These are phyloP conservation scores for Betta splendens DNA, from an alignment of 2,797 vertebrate species.

Conservation along the genomic window DNA sequence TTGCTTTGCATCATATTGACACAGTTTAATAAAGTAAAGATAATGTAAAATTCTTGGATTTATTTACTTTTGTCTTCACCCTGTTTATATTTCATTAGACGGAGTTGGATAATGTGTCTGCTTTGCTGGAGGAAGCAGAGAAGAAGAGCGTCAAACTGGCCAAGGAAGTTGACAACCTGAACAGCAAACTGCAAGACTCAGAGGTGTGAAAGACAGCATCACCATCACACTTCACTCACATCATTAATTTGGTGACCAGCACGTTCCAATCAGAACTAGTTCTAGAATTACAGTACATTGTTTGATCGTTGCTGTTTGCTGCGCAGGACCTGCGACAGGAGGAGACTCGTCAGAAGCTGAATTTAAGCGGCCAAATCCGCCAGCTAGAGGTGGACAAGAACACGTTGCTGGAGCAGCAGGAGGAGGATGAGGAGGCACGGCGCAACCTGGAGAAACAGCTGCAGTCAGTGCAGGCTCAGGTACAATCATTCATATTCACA, in stretches of 20 bases:
- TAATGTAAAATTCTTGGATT: background rate
- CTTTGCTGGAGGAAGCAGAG: constrained; percentile 92
- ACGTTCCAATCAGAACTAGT: too few relatives aligned
- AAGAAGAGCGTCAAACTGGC: constrained; percentile 94
- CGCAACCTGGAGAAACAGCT: constrained; percentile 95
- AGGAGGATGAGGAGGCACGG: constrained; percentile 94
- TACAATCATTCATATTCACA: constrained; percentile 41
- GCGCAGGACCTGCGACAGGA: constrained; percentile 94
- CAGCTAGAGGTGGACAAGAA: constrained; percentile 96
- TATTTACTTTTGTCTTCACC: constrained; percentile 1
- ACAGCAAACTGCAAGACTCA: constrained; percentile 94
- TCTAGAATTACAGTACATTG: too few relatives aligned
- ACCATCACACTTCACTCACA: background rate
- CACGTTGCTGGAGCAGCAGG: constrained; percentile 94
- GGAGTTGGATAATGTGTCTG: constrained; percentile 91
- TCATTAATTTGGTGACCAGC: too few relatives aligned
- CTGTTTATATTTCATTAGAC: constrained; percentile 72
- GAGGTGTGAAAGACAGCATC: constrained; percentile 79
- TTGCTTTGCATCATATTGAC: background rate
- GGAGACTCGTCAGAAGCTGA: constrained; percentile 97
- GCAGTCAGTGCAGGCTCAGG: constrained; percentile 89
- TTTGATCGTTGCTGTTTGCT: constrained; percentile 12
- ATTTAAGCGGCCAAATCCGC: constrained; percentile 92
- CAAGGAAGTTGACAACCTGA: constrained; percentile 90
- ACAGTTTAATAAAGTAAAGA: background rate